These are phyloP conservation scores for Chalcosyrphus nemorum DNA, from an alignment of 2,888 invertebrate species.

Conservation along the genomic window DNA sequence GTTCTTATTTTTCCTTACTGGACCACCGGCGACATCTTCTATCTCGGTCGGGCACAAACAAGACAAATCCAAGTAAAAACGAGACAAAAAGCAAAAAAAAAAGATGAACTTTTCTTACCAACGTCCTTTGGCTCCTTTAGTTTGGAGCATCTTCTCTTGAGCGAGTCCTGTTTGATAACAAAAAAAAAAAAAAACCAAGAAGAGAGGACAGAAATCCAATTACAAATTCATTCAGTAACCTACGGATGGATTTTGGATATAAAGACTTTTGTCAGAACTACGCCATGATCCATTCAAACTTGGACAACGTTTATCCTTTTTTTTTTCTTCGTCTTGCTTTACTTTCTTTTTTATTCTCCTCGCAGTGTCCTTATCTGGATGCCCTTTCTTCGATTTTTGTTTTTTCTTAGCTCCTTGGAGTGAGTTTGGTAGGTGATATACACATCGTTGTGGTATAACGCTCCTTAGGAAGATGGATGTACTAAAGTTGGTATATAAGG, in stretches of 20 bases:
- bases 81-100: conserved; percentile 1
- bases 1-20: background rate
- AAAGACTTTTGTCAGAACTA: conserved; percentile 73
- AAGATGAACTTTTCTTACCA: conserved; percentile 19
- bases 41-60: conserved; percentile 14
- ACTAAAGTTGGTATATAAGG: conserved; percentile 69
- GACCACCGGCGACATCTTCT: background rate
- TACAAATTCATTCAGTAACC: conserved; percentile 73
- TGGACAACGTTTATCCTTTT: conserved; percentile 71
- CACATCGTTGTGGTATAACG: conserved; percentile 51
- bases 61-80: conserved; percentile 8
- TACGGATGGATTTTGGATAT: conserved; percentile 72
- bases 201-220: conserved; percentile 70
- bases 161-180: conserved; percentile 66
- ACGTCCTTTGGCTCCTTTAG: conserved; percentile 57
- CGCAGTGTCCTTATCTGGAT: background rate
- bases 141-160: conserved; percentile 54
- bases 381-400: background rate
- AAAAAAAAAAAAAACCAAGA: conserved; percentile 66
- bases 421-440: conserved; percentile 47
- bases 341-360: background rate
- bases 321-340: conserved; percentile 27
- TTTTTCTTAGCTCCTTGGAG: background rate
- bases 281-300: conserved; percentile 73
- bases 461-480: conserved; percentile 64